phyloP scores from a whole-genome alignment of 2,113 vertebrate species.

The Hippocampus comes region DNA sequence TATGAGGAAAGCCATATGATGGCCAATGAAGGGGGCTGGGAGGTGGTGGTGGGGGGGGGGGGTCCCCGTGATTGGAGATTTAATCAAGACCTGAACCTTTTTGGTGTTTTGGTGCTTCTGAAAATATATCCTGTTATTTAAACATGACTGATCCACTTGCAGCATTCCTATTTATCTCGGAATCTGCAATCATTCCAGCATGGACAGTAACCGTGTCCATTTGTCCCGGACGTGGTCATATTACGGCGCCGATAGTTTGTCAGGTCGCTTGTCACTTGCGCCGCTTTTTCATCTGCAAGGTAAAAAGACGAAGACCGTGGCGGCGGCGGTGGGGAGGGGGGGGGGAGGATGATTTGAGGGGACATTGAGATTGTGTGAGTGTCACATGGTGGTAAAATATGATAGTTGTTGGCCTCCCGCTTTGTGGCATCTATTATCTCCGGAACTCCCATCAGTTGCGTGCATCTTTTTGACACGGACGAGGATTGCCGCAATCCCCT shows the following conservation, averaged over 20 bases:
- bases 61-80: no score
- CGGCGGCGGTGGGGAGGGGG: constrained; percentile 35
- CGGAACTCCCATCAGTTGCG: constrained; percentile 51
- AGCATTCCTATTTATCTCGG: constrained; percentile 48
- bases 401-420: constrained; percentile 72
- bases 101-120: not conserved
- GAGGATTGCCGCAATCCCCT: constrained; percentile 30
- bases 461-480: constrained; percentile 62
- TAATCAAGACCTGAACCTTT: not conserved
- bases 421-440: constrained; percentile 75
- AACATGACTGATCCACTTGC: not conserved
- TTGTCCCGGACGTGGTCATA: constrained; percentile 45
- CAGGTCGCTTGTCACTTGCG: constrained; percentile 42
- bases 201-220: constrained; percentile 57
- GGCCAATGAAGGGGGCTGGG: no score
- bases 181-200: constrained; percentile 52
- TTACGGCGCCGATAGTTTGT: constrained; percentile 52
- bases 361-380: constrained; percentile 49
- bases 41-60: no score
- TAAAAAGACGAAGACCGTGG: constrained; percentile 39
- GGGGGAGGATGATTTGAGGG: constrained; percentile 68
- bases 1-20: no score
- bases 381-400: constrained; percentile 55
- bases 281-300: constrained; percentile 64
- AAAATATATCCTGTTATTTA: not conserved